Evolutionary conservation across 1,140 invertebrate genomes (phyloP).

Genomic region (Whitmania pigra): DNA sequence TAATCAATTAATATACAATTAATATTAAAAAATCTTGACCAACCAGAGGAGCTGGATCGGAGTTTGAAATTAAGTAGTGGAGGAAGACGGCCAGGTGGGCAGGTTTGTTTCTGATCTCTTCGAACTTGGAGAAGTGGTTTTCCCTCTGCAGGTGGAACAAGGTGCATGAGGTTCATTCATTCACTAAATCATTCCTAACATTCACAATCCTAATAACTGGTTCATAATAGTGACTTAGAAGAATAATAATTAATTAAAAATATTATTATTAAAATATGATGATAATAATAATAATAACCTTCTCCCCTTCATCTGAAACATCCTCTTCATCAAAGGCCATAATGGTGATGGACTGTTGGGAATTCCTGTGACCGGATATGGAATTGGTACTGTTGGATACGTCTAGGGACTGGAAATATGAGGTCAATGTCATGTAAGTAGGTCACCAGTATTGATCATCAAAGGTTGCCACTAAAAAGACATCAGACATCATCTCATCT

Average conservation of each 20-base stretch:
- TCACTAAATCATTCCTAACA: neutral
- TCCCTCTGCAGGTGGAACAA: neutral
- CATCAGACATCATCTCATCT: too few relatives aligned
- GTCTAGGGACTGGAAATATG: neutral
- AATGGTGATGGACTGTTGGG: conserved; percentile 6
- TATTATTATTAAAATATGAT: too few relatives aligned
- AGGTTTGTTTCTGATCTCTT: conserved; percentile 46
- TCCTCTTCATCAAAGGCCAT: conserved; percentile 7
- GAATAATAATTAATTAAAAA: too few relatives aligned
- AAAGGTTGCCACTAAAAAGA: too few relatives aligned
- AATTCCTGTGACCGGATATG: neutral
- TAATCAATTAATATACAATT: neutral
- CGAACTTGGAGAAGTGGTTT: conserved; percentile 48
- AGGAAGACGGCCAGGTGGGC: conserved; percentile 76
- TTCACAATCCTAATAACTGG: neutral
- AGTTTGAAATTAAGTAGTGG: conserved; percentile 72
- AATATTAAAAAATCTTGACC: conserved; percentile 21
- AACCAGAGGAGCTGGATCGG: conserved; percentile 52
- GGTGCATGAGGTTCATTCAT: neutral
- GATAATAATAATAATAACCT: too few relatives aligned
- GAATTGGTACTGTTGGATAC: conserved; percentile 8
- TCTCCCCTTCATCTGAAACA: neutral
- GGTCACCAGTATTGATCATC: too few relatives aligned
- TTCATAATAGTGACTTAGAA: neutral
- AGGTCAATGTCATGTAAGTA: too few relatives aligned